Evolutionary conservation across 92 coral and sea anemone species (phyloP), one percentile per base, ranked within the genome.

Genomic region (Metridium senile): DNA sequence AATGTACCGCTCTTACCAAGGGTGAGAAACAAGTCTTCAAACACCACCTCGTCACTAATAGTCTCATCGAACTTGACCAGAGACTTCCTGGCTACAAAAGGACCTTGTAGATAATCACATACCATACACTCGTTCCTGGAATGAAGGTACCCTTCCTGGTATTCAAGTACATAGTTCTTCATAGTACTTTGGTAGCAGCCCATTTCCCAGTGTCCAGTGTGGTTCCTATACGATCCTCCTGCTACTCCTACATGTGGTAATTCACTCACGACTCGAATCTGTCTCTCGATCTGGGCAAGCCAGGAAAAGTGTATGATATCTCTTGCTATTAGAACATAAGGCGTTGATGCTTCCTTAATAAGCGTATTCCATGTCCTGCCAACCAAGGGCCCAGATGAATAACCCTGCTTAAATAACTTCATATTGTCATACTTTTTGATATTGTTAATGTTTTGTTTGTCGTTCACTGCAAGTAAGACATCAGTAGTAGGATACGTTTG

Each of bases 171-270:
- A 54, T 85, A 85, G 57, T 85, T 85, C 16, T 62, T 80, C 61
- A 85, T 31, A 9, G 65, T 75, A 11, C 74, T 74, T 66, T 86
- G 90, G 29, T 43, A 82, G 53, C 90, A 86, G 1, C 90, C 90
- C 33, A 78, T 59, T 69, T 64, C 75, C 90, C 90, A 86, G 75
- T 86, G 90, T 26, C 90, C 90, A 9, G 79, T 63, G 1, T 71
- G 35, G 54, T 86, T 81, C 30, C 90, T 85, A 49, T 66, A 86
- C 0, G 90, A 53, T 9, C 86, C 90, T 9, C 86, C 86, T 3
- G 77, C 90, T 6, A 86, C 73, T 21, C 70, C 90, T 43, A 86
- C 86, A 47, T 80, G 35, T 19, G 90, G 90, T 43, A 75, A n/a
- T 52, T 76, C 75, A 72, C 90, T 86, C 69, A 70, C 63, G 20